These are phyloP conservation scores for Apostichopus californicus DNA, from an alignment of 35 echinoderm and acorn worm genomes.

Conservation along the genomic window DNA sequence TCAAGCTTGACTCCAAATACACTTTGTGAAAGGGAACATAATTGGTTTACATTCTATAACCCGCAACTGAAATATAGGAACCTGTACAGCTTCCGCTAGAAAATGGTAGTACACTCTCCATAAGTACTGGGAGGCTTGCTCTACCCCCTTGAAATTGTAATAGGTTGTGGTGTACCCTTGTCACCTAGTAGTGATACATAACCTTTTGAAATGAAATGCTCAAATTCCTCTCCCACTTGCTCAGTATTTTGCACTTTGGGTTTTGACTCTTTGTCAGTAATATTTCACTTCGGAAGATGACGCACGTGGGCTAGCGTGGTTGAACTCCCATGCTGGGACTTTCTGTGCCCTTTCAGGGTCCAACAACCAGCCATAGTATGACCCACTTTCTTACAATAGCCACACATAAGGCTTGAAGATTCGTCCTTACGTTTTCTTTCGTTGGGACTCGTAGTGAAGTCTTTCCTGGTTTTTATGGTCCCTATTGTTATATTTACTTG, in stretches of 20 bases:
- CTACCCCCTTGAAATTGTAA: not conserved
- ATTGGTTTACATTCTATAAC: not conserved
- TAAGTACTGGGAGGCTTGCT: not conserved
- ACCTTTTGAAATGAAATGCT: not conserved
- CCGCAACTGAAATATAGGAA: not conserved
- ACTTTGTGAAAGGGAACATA: slow-evolving; percentile 9
- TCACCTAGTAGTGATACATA: not conserved
- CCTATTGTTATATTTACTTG: not conserved
- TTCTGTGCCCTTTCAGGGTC: not conserved
- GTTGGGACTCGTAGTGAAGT: not conserved
- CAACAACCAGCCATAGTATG: slow-evolving; percentile 25
- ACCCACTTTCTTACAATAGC: slow-evolving; percentile 18
- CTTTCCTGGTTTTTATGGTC: no score
- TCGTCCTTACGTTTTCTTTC: not conserved
- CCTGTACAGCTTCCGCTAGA: not conserved
- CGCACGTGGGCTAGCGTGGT: not conserved
- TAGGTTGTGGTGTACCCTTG: not conserved
- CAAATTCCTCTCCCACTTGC: slow-evolving; percentile 10
- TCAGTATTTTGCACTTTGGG: not conserved
- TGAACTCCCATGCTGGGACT: no score
- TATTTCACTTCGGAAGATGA: not conserved
- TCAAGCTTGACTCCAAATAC: slow-evolving; percentile 13
- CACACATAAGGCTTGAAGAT: not conserved
- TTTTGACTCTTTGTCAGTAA: not conserved
- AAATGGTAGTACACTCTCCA: slow-evolving; percentile 7